Conservation (phyloP, 1,140 invertebrate species). For the Cecropterus lyciades region DNA sequence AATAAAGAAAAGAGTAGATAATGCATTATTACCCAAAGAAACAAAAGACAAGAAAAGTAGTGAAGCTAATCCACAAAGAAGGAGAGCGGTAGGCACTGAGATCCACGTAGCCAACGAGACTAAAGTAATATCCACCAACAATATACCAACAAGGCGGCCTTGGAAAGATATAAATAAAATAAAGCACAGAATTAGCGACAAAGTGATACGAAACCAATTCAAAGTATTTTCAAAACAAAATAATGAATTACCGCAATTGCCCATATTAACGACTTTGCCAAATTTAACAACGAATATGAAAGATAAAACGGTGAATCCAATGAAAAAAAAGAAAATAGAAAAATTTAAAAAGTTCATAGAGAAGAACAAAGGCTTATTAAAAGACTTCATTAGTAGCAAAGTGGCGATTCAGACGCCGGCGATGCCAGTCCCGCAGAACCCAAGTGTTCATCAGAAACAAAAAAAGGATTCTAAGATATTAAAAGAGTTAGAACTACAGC, state of each 20-base stretch:
- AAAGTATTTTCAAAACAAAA: not conserved
- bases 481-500: not conserved
- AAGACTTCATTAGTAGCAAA: conserved; percentile 38
- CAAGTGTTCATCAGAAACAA: not conserved
- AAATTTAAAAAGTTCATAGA: conserved; percentile 42
- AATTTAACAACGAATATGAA: not conserved
- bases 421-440: not conserved
- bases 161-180: not conserved
- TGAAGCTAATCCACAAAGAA: not conserved
- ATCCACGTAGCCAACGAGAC: not conserved
- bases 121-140: not conserved
- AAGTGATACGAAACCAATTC: not conserved
- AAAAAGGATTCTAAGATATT: conserved; percentile 1
- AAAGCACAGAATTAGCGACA: not conserved
- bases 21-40: not conserved
- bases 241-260: not conserved
- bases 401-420: not conserved
- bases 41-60: not conserved
- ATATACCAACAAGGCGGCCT: not conserved
- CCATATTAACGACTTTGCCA: not conserved
- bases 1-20: conserved; percentile 24
- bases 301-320: not conserved
- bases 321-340: conserved; percentile 27
- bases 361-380: conserved; percentile 40
- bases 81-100: not conserved